phyloP scores from a whole-genome alignment of 2,888 invertebrate genomes.

The Xestia rhomboidea region DNA sequence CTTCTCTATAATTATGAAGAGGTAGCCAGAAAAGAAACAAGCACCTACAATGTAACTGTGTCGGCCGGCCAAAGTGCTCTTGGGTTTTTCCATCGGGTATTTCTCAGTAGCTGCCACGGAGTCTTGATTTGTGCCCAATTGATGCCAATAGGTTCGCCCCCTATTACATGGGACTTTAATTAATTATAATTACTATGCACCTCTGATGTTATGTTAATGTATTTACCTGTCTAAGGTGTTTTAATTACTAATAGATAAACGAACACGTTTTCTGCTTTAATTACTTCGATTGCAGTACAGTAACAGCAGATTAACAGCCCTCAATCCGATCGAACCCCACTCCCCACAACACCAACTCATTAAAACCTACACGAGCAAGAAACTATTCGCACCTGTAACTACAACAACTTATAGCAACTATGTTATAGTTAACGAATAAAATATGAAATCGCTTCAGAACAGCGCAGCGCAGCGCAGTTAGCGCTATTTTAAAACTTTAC shows the following conservation, averaged over 20 bases:
- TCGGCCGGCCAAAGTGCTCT: no score
- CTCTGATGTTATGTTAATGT: no score
- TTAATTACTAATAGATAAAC: not conserved
- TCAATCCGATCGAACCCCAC: not conserved
- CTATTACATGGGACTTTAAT: no score
- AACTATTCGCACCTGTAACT: slow-evolving; percentile 63
- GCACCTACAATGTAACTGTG: no score
- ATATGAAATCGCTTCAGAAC: slow-evolving; percentile 66
- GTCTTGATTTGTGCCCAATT: no score
- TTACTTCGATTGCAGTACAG: no score
- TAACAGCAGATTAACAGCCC: not conserved
- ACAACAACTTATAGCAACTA: slow-evolving; percentile 35
- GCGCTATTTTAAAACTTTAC: slow-evolving; percentile 69
- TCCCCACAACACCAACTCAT: slow-evolving; percentile 22
- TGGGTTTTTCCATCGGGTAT: no score
- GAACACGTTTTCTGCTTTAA: not conserved
- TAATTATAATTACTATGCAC: not conserved
- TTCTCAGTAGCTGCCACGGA: no score
- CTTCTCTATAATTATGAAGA: not conserved
- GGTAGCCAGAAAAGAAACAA: not conserved
- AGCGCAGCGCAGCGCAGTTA: slow-evolving; percentile 61
- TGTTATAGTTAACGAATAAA: slow-evolving; percentile 66
- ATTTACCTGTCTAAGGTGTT: not conserved
- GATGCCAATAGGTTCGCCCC: no score
- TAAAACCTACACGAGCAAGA: slow-evolving; percentile 35